Evolutionary conservation across 2,113 vertebrate genomes (phyloP).

Genomic region (Sapajus apella): DNA sequence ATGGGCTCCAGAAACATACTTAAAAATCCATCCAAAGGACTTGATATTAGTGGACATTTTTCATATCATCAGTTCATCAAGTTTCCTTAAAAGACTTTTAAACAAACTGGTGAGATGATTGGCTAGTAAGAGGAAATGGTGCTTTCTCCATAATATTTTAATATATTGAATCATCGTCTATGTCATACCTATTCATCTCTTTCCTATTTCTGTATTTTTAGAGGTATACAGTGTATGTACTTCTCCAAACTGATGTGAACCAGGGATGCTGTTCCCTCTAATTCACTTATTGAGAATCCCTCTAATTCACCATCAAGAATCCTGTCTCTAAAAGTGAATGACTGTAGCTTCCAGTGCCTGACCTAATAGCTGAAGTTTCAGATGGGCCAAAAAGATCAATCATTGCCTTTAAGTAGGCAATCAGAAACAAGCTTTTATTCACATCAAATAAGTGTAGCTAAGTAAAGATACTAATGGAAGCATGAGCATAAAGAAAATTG

Average conservation of each 20-base stretch:
- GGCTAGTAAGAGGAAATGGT: neutral
- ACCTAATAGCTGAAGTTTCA: slow-evolving; percentile 20
- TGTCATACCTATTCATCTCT: neutral
- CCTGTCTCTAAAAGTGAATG: neutral
- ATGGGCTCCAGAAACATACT: neutral
- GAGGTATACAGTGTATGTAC: neutral
- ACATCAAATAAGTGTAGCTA: neutral
- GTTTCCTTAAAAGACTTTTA: neutral
- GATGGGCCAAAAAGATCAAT: neutral
- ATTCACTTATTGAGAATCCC: neutral
- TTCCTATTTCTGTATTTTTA: slow-evolving; percentile 1
- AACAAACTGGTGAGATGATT: neutral
- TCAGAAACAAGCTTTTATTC: slow-evolving; percentile 14
- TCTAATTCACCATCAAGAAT: neutral
- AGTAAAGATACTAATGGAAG: neutral
- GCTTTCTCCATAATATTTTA: neutral
- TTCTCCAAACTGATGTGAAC: neutral
- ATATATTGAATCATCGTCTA: neutral
- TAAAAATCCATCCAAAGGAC: neutral
- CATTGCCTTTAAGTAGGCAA: neutral
- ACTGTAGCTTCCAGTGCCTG: neutral
- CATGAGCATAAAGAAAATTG: neutral
- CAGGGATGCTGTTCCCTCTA: neutral
- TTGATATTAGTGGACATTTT: neutral
- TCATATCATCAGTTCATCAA: neutral